Evolutionary conservation across 1,140 invertebrate genomes (phyloP).

Genomic region (Zaprionus gabonicus): DNA sequence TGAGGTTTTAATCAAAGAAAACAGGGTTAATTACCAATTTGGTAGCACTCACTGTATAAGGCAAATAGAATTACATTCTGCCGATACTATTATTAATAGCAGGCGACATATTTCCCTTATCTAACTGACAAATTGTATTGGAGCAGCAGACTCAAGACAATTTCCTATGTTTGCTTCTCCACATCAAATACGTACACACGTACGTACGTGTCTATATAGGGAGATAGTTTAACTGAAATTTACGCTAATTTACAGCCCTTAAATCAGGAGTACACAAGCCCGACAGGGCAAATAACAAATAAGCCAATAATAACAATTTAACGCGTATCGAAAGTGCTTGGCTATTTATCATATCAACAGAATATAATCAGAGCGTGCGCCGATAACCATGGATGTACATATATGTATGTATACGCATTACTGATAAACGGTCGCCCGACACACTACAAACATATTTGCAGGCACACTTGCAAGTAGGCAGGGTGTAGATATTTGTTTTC

Average conservation of each 20-base stretch:
- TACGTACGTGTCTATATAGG: background rate
- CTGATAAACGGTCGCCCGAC: background rate
- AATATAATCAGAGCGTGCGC: slow-evolving; percentile 60
- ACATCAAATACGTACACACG: slow-evolving; percentile 35
- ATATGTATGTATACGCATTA: background rate
- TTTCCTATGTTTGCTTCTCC: slow-evolving; percentile 47
- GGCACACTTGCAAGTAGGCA: background rate
- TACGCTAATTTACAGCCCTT: slow-evolving; percentile 10
- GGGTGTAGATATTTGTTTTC: slow-evolving; percentile 9
- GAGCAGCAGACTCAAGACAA: slow-evolving; percentile 39
- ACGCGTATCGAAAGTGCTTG: slow-evolving; percentile 51
- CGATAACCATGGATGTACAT: slow-evolving; percentile 50
- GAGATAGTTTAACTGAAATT: background rate
- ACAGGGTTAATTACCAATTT: slow-evolving; percentile 70
- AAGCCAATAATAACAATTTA: slow-evolving; percentile 77
- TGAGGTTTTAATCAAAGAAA: slow-evolving; percentile 53
- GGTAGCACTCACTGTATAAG: slow-evolving; percentile 42
- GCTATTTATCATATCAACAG: slow-evolving; percentile 59
- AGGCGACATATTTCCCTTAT: slow-evolving; percentile 55
- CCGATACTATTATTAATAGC: slow-evolving; percentile 65
- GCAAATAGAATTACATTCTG: slow-evolving; percentile 67
- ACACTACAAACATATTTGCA: background rate
- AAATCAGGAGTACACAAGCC: slow-evolving; percentile 10
- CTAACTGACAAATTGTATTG: slow-evolving; percentile 38
- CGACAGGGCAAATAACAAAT: slow-evolving; percentile 49